phyloP scores from a whole-genome alignment of 2,113 vertebrate species.

The Melanocharis versteri region DNA sequence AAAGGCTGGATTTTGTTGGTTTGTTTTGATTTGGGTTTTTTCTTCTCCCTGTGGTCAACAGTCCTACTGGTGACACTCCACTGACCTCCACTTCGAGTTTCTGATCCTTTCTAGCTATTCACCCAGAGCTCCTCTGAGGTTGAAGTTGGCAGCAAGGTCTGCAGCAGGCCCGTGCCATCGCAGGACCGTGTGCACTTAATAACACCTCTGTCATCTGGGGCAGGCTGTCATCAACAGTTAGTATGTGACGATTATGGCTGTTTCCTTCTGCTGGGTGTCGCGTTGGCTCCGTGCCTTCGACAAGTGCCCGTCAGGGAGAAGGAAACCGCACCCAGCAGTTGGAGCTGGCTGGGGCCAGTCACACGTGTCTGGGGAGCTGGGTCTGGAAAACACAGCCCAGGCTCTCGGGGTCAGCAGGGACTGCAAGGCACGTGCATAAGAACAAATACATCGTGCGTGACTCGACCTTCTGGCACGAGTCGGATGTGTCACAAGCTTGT shows the following conservation, averaged over 20 bases:
- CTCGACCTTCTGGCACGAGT: background rate
- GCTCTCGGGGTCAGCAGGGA: background rate
- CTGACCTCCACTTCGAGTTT: background rate
- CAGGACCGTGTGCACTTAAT: background rate
- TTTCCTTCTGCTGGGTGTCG: background rate
- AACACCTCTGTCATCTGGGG: background rate
- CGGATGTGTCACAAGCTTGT: background rate
- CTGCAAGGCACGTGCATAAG: background rate
- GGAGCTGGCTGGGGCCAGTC: background rate
- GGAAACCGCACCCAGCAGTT: background rate
- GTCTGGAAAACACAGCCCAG: background rate
- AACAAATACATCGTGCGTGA: background rate
- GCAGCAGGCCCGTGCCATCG: background rate
- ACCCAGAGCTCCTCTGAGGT: background rate
- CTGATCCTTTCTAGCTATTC: background rate
- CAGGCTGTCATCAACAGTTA: background rate
- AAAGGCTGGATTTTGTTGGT: background rate
- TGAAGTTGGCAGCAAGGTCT: background rate
- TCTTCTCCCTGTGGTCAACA: background rate
- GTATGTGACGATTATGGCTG: background rate
- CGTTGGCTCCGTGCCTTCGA: accelerated
- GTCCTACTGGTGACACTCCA: background rate
- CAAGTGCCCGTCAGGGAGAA: background rate
- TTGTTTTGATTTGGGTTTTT: background rate
- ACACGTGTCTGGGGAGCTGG: background rate